A percentile compares a stretch with the other conserved stretches of the same genome.
These are phyloP conservation scores for Carpatolechia fugitivella DNA, from an alignment of 2,888 invertebrate species.

Conservation along the genomic window DNA sequence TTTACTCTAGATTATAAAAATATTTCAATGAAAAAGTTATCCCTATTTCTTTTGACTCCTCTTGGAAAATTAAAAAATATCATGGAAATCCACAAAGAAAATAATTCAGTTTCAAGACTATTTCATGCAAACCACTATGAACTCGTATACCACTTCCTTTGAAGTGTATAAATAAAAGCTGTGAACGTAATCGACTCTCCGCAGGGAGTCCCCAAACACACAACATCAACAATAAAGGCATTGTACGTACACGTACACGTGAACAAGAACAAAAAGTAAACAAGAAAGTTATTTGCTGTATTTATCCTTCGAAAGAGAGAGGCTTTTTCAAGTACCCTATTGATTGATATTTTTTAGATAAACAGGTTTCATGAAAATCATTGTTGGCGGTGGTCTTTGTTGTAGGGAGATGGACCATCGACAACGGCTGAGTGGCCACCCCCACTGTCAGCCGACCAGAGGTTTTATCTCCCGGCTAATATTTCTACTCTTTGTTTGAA, in stretches of 20 bases:
- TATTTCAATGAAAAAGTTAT: background rate
- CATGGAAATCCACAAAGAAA: background rate
- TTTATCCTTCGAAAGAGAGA: background rate
- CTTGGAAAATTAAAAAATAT: background rate
- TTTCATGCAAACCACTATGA: too few relatives aligned
- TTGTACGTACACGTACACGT: background rate
- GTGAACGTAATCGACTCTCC: constrained; percentile 3
- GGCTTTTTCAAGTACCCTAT: background rate
- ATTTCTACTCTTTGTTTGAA: constrained; percentile 32
- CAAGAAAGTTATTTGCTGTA: background rate
- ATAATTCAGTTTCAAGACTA: too few relatives aligned
- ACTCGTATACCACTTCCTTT: background rate
- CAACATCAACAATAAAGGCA: background rate
- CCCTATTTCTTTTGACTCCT: background rate
- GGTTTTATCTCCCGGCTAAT: constrained; percentile 60
- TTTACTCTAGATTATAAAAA: constrained; percentile 23
- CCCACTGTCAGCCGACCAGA: constrained; percentile 48
- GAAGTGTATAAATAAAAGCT: constrained; percentile 3
- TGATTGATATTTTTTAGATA: background rate
- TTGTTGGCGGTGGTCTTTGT: constrained; percentile 33
- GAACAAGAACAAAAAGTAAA: constrained; percentile 4
- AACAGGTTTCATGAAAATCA: constrained; percentile 1
- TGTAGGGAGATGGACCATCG: constrained; percentile 36
- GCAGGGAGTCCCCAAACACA: constrained; percentile 1
- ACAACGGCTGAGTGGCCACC: constrained; percentile 46